Evolutionary conservation across 2,113 vertebrate genomes (phyloP).

Genomic region (Vulpes lagopus): DNA sequence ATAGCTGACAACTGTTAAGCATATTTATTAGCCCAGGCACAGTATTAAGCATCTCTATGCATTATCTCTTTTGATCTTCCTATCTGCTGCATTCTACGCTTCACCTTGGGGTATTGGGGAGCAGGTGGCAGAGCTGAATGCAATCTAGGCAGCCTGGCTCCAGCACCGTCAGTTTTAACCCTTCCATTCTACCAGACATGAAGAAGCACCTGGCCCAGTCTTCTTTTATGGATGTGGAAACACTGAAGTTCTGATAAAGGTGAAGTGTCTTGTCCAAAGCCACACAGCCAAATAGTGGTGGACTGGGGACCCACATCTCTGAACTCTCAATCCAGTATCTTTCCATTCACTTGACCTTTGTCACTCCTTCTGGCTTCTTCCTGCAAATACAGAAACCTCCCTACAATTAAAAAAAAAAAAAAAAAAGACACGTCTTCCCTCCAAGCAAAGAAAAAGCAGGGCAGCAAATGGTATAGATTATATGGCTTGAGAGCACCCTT

Average conservation of each 20-base stretch:
- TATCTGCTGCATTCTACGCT: background rate
- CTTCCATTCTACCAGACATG: background rate
- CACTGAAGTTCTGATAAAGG: background rate
- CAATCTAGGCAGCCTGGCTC: background rate
- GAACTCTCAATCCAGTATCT: background rate
- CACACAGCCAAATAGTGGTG: background rate
- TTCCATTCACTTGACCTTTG: background rate
- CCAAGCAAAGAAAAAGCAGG: background rate
- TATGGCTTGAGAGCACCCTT: background rate
- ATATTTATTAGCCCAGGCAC: background rate
- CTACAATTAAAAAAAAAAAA: background rate
- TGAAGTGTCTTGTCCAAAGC: background rate
- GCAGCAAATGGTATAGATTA: background rate
- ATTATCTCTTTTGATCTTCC: background rate
- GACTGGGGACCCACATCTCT: background rate
- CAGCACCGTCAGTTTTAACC: background rate
- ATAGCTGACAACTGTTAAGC: background rate
- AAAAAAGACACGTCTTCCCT: background rate
- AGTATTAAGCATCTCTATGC: too few relatives aligned
- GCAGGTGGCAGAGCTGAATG: background rate
- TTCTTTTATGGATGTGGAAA: background rate
- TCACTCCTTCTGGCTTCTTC: conserved; percentile 17
- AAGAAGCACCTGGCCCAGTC: background rate
- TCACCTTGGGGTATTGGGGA: background rate
- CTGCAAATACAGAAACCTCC: background rate